Evolutionary conservation across 2,113 vertebrate species (phyloP).

Genomic region (Gavialis gangeticus): DNA sequence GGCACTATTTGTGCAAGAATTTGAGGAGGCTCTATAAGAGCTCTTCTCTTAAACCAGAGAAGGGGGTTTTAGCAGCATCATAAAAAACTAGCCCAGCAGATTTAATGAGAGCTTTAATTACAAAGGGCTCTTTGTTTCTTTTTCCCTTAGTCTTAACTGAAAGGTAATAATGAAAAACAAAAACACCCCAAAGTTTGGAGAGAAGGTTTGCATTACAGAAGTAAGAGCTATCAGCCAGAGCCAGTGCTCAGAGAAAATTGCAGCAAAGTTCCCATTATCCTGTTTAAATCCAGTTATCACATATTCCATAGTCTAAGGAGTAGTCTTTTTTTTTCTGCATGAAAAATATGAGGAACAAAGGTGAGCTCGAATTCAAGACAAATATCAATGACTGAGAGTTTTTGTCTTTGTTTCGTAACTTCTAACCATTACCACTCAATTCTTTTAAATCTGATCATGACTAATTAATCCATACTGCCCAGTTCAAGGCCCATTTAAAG

Average conservation of each 20-base stretch:
- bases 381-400: background rate
- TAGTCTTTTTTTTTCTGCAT: background rate
- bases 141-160: background rate
- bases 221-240: background rate
- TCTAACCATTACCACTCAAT: background rate
- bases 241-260: slow-evolving; percentile 4
- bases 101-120: slow-evolving; percentile 42
- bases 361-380: background rate
- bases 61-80: slow-evolving; percentile 53
- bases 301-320: background rate
- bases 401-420: background rate
- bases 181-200: background rate
- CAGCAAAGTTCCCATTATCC: background rate
- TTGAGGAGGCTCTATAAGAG: slow-evolving; percentile 7
- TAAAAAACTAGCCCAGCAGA: slow-evolving; percentile 54
- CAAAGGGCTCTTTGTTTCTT: background rate
- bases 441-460: background rate
- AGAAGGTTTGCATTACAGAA: slow-evolving; percentile 6
- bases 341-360: background rate
- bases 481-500: background rate
- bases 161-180: background rate
- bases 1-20: background rate
- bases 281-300: background rate
- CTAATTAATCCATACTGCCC: background rate
- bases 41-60: background rate